Base-by-base conservation (phyloP, 2,888 invertebrate genomes). In the Drosophila mercatorum region DNA sequence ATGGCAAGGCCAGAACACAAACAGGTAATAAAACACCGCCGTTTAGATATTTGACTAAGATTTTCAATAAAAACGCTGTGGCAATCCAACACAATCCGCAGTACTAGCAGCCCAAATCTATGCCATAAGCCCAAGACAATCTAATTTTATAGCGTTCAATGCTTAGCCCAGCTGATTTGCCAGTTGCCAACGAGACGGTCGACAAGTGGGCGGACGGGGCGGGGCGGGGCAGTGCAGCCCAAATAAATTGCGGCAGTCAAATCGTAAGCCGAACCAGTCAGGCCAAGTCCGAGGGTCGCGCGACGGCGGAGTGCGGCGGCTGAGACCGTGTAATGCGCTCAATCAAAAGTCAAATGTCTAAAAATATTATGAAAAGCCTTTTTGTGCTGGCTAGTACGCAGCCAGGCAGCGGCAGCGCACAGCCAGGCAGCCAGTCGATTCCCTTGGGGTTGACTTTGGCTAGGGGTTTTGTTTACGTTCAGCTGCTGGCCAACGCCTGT, bases 311-410 rank as follows among this genome's bases (percentile, higher is more conserved):
- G 31, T 5, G 26, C 31, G n/a, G 34, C 7, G 36, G 8, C 52
- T 46, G 59, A 60, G 57, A 62, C 61, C 81, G 84, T 86, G 85
- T 90, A 86, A 86, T 86, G 90, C 86, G 90, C 86, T 86, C 89
- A 86, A 86, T 86, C 86, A 86, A 88, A 86, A 86, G 86, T 90
- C 86, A 86, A 86, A 86, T 90, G 86, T 86, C 86, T 89, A 90
- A 90, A 86, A 86, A 86, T 86, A 86, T 86, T 86, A 86, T 86
- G 90, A 86, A 90, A 90, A 90, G 86, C 87, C 86, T 75, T 81
- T 87, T 82, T 81, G 34, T 68, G 44, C 26, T 3, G 58, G 61
- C 57, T 59, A 62, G 55, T 49, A 52, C 58, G 59, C 60, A 22
- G n/a, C 36, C 38, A 46, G 47, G 31, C 62, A 44, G 10, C n/a